phyloP scores from a whole-genome alignment of 2,113 vertebrate genomes.

The Anser brachyrhynchus region DNA sequence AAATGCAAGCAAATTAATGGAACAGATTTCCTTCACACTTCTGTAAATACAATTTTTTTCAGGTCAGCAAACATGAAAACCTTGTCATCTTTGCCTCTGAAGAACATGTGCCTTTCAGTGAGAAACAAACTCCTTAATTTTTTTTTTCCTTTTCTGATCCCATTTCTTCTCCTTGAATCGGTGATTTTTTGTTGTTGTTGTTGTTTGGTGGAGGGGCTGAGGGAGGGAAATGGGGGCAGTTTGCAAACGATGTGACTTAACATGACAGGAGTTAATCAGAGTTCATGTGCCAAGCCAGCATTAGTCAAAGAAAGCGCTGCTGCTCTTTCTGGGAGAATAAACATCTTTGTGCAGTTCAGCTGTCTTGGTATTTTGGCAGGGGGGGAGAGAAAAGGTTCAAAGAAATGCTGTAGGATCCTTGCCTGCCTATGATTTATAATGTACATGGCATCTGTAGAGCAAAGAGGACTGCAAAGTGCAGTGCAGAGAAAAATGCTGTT shows the following conservation, averaged over 20 bases:
- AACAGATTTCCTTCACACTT: slow-evolving; percentile 33
- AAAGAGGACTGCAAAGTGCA: not conserved
- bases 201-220: not conserved
- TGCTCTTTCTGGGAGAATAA: slow-evolving; percentile 19
- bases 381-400: not conserved
- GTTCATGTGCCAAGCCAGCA: not conserved
- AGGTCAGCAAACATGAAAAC: slow-evolving; percentile 37
- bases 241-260: not conserved
- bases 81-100: not conserved
- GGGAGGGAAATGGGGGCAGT: not conserved
- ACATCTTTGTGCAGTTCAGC: slow-evolving; percentile 12
- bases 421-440: not conserved
- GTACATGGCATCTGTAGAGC: not conserved
- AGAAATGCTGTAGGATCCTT: not conserved
- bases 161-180: not conserved
- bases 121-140: not conserved
- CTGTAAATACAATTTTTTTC: not conserved
- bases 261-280: not conserved
- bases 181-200: not conserved
- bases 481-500: not conserved
- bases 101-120: not conserved
- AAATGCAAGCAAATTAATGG: slow-evolving; percentile 47
- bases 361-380: not conserved
- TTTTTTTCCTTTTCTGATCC: not conserved
- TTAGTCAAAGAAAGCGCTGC: not conserved